phyloP scores from a whole-genome alignment of 1,140 invertebrate species.

The Lethrus apterus region DNA sequence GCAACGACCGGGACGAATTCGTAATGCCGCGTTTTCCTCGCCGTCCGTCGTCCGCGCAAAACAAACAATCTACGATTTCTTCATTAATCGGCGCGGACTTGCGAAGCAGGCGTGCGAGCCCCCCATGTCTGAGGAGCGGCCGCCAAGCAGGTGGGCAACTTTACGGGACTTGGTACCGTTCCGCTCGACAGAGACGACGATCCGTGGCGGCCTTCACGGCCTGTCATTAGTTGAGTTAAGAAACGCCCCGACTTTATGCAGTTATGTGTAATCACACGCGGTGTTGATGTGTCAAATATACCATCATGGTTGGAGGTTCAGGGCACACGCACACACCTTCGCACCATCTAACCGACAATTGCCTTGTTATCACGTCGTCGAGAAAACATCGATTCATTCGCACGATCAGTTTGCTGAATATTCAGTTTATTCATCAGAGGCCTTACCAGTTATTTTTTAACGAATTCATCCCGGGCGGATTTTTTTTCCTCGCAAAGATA shows the following conservation, averaged over 20 bases:
- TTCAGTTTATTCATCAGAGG: no score
- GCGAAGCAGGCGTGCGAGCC: background rate
- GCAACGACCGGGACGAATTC: constrained; percentile 23
- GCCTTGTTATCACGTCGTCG: constrained; percentile 6
- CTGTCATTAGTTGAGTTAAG: constrained; percentile 28
- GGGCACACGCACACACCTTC: constrained; percentile 17
- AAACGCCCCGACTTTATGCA: constrained; percentile 29
- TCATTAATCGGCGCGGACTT: constrained; percentile 20
- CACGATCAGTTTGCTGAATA: no score
- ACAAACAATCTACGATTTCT: constrained; percentile 23
- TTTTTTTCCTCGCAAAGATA: no score
- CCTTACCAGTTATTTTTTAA: no score
- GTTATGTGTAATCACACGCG: constrained; percentile 27
- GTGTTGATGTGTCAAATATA: constrained; percentile 29
- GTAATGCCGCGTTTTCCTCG: constrained; percentile 19
- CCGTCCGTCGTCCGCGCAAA: constrained; percentile 17
- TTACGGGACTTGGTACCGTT: constrained; percentile 4
- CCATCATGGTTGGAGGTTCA: constrained; percentile 18
- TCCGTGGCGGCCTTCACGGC: constrained; percentile 15
- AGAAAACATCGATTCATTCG: no score
- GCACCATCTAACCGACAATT: constrained; percentile 1
- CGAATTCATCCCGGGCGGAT: no score
- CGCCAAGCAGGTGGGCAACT: constrained; percentile 7
- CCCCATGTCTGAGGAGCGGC: background rate
- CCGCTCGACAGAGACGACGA: constrained; percentile 8